A percentile compares a stretch with the other conserved stretches of the same genome.
Evolutionary conservation across 2,888 invertebrate genomes (phyloP).

Genomic region (Octodonta nipae): DNA sequence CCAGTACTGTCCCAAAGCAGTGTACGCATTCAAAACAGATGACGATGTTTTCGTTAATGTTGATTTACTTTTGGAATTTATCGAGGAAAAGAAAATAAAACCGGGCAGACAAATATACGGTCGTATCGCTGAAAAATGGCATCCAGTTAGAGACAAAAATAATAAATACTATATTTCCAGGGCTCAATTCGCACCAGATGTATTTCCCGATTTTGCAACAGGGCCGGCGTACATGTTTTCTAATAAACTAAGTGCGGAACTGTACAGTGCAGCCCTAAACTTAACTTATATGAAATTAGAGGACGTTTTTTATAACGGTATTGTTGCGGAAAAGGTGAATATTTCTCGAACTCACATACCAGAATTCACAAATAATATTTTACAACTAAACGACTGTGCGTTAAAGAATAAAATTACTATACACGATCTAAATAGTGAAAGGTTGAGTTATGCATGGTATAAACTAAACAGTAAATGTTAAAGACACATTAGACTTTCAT

Average conservation of each 20-base stretch:
- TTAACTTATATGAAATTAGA: background rate
- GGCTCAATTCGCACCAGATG: background rate
- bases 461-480: no score
- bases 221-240: background rate
- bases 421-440: no score
- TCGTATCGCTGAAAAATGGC: background rate
- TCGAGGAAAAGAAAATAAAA: background rate
- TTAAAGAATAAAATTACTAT: no score
- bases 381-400: no score
- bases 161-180: background rate
- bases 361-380: no score
- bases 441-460: no score
- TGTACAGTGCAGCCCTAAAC: background rate
- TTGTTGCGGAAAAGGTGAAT: no score
- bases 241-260: background rate
- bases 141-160: background rate
- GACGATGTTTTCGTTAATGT: background rate
- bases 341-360: no score
- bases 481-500: no score
- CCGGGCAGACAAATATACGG: background rate
- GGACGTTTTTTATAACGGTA: background rate
- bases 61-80: background rate
- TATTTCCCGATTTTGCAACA: background rate
- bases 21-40: background rate
- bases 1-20: background rate